Conservation (phyloP, 2,113 vertebrate species). For the Illadopsis cleaveri region DNA sequence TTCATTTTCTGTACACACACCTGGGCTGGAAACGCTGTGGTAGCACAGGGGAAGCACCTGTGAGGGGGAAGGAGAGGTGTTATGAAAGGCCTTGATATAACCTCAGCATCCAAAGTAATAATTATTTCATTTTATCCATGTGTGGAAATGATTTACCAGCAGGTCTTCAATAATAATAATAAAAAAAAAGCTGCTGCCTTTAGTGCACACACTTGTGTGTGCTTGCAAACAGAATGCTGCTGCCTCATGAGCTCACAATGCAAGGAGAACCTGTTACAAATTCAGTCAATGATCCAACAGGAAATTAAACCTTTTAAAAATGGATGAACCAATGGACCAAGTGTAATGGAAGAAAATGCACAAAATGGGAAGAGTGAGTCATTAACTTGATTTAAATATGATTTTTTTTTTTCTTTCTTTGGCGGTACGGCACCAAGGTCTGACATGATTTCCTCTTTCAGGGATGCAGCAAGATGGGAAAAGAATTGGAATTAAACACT, state of each 20-base stretch:
- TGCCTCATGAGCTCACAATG: constrained; percentile 44
- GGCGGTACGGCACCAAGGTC: neutral
- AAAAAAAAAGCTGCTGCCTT: neutral
- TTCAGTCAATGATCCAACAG: constrained; percentile 66
- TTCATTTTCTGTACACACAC: neutral
- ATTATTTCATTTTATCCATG: neutral
- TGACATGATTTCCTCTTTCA: constrained; percentile 3
- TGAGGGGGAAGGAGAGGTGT: neutral
- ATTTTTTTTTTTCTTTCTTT: constrained; percentile 21
- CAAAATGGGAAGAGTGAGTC: constrained; percentile 40
- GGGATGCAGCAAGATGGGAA: neutral
- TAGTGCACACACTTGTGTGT: neutral
- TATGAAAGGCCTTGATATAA: neutral
- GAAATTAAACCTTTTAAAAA: constrained; percentile 69
- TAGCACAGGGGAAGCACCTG: neutral
- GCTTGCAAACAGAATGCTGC: constrained; percentile 24
- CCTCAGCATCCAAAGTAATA: neutral
- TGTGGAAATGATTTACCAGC: neutral
- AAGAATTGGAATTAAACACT: neutral
- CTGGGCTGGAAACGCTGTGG: neutral
- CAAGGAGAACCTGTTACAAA: constrained; percentile 48
- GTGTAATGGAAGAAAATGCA: constrained; percentile 54
- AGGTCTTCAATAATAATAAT: neutral
- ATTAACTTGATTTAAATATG: constrained; percentile 61
- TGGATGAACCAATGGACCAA: constrained; percentile 62